These are phyloP conservation scores for Diplodus sargus DNA, from an alignment of 2,797 vertebrate genomes.

Conservation along the genomic window DNA sequence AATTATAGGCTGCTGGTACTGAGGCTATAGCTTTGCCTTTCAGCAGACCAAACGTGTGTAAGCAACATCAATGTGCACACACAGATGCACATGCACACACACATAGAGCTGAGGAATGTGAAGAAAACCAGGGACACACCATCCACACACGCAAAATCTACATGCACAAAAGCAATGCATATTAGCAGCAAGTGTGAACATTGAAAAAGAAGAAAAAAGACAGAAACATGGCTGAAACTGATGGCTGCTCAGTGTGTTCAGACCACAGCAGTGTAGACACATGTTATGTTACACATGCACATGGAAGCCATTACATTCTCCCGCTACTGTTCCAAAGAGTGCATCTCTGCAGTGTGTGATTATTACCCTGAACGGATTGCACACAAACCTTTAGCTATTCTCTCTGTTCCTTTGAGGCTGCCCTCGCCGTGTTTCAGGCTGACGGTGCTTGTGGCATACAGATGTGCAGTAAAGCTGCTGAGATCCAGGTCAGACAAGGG, in stretches of 20 bases:
- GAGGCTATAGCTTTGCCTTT: slow-evolving; percentile 51
- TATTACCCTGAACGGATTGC: slow-evolving; percentile 37
- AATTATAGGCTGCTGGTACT: slow-evolving; percentile 76
- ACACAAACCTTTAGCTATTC: slow-evolving; percentile 44
- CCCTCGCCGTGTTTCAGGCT: slow-evolving; percentile 35
- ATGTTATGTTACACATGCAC: slow-evolving; percentile 55
- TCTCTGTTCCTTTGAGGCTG: slow-evolving; percentile 33
- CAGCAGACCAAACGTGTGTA: slow-evolving; percentile 50
- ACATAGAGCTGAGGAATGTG: slow-evolving; percentile 40
- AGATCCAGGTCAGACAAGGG: slow-evolving; percentile 52
- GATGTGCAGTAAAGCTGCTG: slow-evolving; percentile 59
- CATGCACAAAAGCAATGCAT: not conserved
- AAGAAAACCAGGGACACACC: not conserved
- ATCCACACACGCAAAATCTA: not conserved
- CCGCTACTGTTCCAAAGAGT: slow-evolving; percentile 49
- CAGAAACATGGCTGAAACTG: slow-evolving; percentile 19
- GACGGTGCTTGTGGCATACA: slow-evolving; percentile 63
- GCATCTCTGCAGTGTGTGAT: slow-evolving; percentile 46
- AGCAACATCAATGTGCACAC: slow-evolving; percentile 32
- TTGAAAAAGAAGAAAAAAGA: not conserved
- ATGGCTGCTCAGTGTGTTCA: slow-evolving; percentile 20
- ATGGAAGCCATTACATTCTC: slow-evolving; percentile 60
- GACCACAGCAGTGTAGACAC: slow-evolving; percentile 29
- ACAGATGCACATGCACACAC: slow-evolving; percentile 10
- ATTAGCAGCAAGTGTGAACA: slow-evolving; percentile 24